These are phyloP conservation scores for Cephus runcator DNA, from an alignment of 2,888 invertebrate genomes.

Conservation along the genomic window DNA sequence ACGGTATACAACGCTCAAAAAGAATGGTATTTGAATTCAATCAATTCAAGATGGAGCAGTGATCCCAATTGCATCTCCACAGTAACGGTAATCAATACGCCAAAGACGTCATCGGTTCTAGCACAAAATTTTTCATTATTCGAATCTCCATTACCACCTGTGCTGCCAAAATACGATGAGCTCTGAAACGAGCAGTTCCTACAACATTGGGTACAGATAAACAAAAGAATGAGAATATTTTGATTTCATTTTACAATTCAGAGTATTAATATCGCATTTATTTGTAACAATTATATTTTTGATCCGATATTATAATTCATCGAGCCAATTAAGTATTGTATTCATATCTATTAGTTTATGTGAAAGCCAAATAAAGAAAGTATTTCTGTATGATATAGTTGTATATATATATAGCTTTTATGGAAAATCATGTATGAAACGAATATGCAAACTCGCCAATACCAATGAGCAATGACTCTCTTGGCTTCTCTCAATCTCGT, in stretches of 20 bases:
- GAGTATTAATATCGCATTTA: background rate
- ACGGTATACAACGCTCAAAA: constrained; percentile 52
- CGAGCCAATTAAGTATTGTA: background rate
- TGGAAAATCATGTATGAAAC: background rate
- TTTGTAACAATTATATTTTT: background rate
- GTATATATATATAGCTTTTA: background rate
- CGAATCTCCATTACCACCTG: constrained; percentile 34
- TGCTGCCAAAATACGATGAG: constrained; percentile 30
- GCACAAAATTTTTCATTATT: constrained; percentile 44
- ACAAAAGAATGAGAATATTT: background rate
- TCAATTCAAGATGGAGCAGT: constrained; percentile 6
- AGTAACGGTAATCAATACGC: constrained; percentile 33
- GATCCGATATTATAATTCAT: background rate
- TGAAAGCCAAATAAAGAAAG: background rate
- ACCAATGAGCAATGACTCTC: background rate
- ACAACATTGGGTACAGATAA: background rate
- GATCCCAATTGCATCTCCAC: constrained; percentile 12
- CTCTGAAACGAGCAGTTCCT: constrained; percentile 11
- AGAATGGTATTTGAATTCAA: constrained; percentile 39
- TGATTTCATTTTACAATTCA: background rate
- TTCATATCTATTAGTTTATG: background rate
- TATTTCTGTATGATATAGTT: too few species aligned
- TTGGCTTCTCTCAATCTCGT: background rate
- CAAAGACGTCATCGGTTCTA: constrained; percentile 57
- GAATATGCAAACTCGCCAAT: background rate